Evolutionary conservation across 1,140 invertebrate genomes (phyloP).

Genomic region (Heliconius nattereri): DNA sequence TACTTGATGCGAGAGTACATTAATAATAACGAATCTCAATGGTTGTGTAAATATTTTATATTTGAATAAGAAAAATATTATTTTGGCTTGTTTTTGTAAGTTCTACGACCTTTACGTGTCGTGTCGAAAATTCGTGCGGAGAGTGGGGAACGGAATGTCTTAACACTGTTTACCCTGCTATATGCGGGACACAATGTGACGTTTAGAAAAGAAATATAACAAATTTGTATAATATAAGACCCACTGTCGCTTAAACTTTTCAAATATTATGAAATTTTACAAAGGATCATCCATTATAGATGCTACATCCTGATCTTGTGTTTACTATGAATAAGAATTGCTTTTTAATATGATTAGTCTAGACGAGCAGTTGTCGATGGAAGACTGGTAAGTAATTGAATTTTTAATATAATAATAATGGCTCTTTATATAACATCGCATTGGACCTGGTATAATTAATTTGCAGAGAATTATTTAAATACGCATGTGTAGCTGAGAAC

Average conservation of each 20-base stretch:
- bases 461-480: background rate
- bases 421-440: constrained; percentile 4
- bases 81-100: background rate
- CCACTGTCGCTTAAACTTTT: background rate
- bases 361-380: background rate
- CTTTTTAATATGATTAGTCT: constrained; percentile 14
- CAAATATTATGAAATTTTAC: background rate
- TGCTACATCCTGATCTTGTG: background rate
- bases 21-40: constrained; percentile 1
- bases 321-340: constrained; percentile 7
- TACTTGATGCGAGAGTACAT: constrained; percentile 23
- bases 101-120: no score
- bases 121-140: no score
- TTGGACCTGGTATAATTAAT: background rate
- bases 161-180: no score
- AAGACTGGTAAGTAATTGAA: background rate
- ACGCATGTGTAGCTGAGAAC: background rate
- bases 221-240: background rate
- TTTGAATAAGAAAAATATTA: background rate
- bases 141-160: no score
- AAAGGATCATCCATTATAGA: background rate
- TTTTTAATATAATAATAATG: constrained; percentile 3
- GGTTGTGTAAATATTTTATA: background rate
- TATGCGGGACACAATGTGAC: no score
- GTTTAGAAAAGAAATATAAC: no score